These are phyloP conservation scores for Xiphophorus couchianus DNA, from an alignment of 2,113 vertebrate genomes.

Conservation along the genomic window DNA sequence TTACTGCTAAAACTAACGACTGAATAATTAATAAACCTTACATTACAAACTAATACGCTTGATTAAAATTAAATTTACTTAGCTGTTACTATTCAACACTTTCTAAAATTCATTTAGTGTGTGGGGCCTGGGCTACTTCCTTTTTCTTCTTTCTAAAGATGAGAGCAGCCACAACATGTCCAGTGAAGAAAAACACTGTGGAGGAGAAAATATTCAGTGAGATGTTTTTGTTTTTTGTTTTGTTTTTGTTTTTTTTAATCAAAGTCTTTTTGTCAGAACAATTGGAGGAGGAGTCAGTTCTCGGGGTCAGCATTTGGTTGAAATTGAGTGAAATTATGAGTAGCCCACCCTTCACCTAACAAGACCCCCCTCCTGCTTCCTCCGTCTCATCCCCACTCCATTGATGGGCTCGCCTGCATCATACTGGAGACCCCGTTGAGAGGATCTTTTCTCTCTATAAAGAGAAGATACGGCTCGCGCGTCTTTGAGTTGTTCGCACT, in stretches of 20 bases:
- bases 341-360: constrained; percentile 72
- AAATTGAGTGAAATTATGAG: constrained; percentile 77
- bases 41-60: not conserved
- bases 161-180: not conserved
- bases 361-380: constrained; percentile 40
- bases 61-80: not conserved
- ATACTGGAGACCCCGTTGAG: constrained; percentile 82
- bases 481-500: constrained; percentile 79
- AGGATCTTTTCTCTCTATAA: constrained; percentile 82
- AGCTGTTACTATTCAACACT: not conserved
- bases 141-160: not conserved
- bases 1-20: not conserved
- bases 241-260: not conserved
- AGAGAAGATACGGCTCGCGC: constrained; percentile 77
- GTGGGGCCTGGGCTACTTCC: not conserved
- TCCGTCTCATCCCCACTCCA: constrained; percentile 45
- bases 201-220: not conserved
- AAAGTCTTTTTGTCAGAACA: constrained; percentile 43
- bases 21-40: not conserved
- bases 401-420: constrained; percentile 76
- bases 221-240: not conserved
- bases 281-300: constrained; percentile 59
- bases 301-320: constrained; percentile 74
- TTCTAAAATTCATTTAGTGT: not conserved
- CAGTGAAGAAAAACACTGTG: not conserved